These are phyloP conservation scores for Drosophila kurseongensis DNA, from an alignment of 1,140 invertebrate species.

Conservation along the genomic window DNA sequence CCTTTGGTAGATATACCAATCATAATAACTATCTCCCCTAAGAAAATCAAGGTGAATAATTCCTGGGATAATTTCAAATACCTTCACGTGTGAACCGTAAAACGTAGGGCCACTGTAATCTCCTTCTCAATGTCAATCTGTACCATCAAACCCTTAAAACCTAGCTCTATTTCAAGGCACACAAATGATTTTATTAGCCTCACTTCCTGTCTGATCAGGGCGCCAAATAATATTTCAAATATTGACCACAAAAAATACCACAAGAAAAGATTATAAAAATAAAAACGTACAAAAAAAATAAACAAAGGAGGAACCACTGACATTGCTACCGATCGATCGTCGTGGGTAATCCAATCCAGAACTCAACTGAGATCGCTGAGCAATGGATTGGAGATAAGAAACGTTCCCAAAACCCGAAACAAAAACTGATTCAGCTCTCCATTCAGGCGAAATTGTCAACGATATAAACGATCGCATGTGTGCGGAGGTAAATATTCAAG, in stretches of 20 bases:
- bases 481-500: conserved; percentile 43
- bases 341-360: conserved; percentile 61
- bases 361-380: conserved; percentile 53
- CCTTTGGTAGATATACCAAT: neutral
- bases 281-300: conserved; percentile 49
- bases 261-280: conserved; percentile 8
- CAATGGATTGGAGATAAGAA: conserved; percentile 35
- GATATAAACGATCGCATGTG: conserved; percentile 48
- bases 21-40: conserved; percentile 4
- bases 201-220: conserved; percentile 64
- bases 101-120: neutral
- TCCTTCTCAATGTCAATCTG: conserved; percentile 13
- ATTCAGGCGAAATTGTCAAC: conserved; percentile 70
- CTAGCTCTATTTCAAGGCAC: neutral
- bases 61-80: conserved; percentile 29
- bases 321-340: conserved; percentile 69
- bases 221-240: conserved; percentile 69
- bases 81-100: conserved; percentile 58
- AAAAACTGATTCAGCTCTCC: conserved; percentile 65
- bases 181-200: conserved; percentile 45
- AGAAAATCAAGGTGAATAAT: conserved; percentile 13
- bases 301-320: conserved; percentile 63
- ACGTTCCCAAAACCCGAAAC: conserved; percentile 18
- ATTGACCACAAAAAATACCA: conserved; percentile 27
- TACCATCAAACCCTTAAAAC: conserved; percentile 10